Percentiles rank a stretch among this genome's conserved stretches.
phyloP scores from a whole-genome alignment of 2,113 vertebrate species.

The Chloroceryle aenea region DNA sequence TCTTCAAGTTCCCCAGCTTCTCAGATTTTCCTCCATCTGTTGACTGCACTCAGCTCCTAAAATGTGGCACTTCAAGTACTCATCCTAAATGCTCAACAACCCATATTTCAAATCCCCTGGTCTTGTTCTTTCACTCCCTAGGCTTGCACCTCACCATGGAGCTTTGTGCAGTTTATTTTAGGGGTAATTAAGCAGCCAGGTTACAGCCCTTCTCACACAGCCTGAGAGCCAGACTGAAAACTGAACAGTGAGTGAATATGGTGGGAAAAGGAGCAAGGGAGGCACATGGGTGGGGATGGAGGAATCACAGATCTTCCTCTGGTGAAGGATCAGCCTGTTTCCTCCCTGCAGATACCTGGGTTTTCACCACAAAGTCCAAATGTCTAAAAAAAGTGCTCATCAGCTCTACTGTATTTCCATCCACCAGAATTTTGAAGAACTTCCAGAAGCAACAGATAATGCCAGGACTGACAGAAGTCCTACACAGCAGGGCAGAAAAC shows the following conservation, averaged over 20 bases:
- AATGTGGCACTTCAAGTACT: background rate
- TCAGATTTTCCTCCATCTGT: background rate
- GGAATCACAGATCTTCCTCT: background rate
- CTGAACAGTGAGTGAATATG: background rate
- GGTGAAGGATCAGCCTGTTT: background rate
- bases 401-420: background rate
- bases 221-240: background rate
- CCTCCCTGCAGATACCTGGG: background rate
- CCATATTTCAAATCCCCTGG: background rate
- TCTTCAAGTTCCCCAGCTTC: background rate
- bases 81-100: background rate
- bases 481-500: background rate
- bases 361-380: background rate
- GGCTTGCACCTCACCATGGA: background rate
- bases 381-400: background rate
- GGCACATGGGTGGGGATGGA: fast-evolving
- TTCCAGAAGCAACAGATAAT: background rate
- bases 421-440: background rate
- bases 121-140: background rate
- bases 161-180: background rate
- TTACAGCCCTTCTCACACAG: background rate
- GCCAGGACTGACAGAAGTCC: background rate
- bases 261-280: background rate
- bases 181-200: background rate
- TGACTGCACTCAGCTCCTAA: background rate